Evolutionary conservation across 2,113 vertebrate genomes (phyloP).

Genomic region (Promerops cafer): DNA sequence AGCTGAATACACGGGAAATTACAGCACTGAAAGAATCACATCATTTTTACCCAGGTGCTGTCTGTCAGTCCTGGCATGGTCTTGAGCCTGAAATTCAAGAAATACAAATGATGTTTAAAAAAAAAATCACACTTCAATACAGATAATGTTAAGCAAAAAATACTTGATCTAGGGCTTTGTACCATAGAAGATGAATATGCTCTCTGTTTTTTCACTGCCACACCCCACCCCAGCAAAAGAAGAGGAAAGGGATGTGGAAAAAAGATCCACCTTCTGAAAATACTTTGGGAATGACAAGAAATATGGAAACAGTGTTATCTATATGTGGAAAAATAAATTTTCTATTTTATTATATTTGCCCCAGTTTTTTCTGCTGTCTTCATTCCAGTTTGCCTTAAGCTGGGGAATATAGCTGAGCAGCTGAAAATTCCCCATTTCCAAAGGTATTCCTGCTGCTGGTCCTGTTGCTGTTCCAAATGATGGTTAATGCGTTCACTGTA

Average conservation of each 20-base stretch:
- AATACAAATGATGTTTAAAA: neutral
- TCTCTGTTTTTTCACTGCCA: neutral
- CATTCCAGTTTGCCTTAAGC: neutral
- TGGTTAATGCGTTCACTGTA: accelerated
- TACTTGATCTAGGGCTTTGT: neutral
- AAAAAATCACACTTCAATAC: neutral
- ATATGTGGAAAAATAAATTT: neutral
- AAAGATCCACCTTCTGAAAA: neutral
- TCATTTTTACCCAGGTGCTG: neutral
- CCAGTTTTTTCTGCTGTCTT: neutral
- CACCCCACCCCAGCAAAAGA: neutral
- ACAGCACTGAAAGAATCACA: neutral
- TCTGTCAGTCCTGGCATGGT: neutral
- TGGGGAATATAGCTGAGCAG: neutral
- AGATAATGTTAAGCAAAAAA: neutral
- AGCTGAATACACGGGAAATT: neutral
- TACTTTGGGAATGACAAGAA: neutral
- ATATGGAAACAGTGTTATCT: neutral
- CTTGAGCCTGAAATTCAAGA: neutral
- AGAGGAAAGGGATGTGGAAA: neutral
- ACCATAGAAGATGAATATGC: neutral
- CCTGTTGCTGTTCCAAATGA: neutral
- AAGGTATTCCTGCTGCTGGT: neutral
- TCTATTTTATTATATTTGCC: neutral
- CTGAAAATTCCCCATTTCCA: neutral